Evolutionary conservation across 2,888 invertebrate species (phyloP).

Genomic region (Eupithecia subfuscata): DNA sequence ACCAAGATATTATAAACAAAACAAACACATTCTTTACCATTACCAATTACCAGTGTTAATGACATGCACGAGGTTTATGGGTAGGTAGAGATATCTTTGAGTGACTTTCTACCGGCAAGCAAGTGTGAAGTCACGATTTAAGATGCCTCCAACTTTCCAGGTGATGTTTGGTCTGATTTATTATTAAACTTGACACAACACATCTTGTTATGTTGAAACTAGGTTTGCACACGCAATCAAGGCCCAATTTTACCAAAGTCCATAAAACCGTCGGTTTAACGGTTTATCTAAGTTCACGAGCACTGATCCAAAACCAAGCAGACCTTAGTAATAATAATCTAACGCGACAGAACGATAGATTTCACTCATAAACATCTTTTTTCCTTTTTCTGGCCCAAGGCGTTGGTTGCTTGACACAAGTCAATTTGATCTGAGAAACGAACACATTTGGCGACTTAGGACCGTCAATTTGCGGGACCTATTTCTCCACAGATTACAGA

Average conservation of each 20-base stretch:
- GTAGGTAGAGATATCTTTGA: background rate
- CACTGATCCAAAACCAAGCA: too few species aligned
- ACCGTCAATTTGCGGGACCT: too few species aligned
- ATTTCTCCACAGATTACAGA: too few species aligned
- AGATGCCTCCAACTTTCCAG: slow-evolving; percentile 16
- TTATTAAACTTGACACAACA: slow-evolving; percentile 5
- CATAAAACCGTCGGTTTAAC: background rate
- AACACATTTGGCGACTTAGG: too few species aligned
- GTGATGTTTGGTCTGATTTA: slow-evolving; percentile 16
- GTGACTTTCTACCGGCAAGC: slow-evolving; percentile 11
- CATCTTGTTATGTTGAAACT: background rate
- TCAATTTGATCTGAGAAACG: too few species aligned
- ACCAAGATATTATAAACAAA: background rate
- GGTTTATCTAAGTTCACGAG: too few species aligned
- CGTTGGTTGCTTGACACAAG: too few species aligned
- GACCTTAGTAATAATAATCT: too few species aligned
- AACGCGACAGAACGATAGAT: too few species aligned
- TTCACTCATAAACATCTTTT: too few species aligned
- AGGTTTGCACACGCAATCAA: background rate
- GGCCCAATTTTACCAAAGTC: background rate
- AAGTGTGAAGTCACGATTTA: slow-evolving; percentile 19
- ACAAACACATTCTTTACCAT: background rate
- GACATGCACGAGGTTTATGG: background rate
- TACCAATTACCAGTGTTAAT: background rate
- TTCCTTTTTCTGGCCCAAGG: too few species aligned